Base-by-base conservation (phyloP, 2,113 vertebrate species). In the Numida meleagris region DNA sequence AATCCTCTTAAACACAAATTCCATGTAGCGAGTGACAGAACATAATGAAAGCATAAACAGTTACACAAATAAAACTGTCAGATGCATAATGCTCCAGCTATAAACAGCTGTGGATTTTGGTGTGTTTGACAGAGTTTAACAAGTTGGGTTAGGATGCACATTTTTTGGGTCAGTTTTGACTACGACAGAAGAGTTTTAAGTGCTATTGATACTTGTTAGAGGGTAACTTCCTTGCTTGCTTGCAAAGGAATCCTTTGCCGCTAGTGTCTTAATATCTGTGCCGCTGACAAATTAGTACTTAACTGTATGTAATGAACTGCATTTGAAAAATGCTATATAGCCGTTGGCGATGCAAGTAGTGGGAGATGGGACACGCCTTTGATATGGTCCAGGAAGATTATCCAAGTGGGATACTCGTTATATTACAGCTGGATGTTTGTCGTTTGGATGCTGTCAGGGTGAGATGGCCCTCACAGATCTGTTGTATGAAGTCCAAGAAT, bases 1-100 rank as follows among this genome's bases (percentile, higher is more conserved):
- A 96, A 97, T 97, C 96, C 93, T 97, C 96, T 97, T 98, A 97
- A 96, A 96, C 95, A 95, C 95, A 97, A 97, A 97, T 97, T 97
- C 97, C 82, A 43, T 97, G 96, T 97, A 97, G 92, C 97, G 91
- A 96, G 95, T 96, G 96, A 96, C 94, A 96, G 94, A 95, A 94
- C 92, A 96, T 98, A 97, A 97, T 96, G 96, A 96, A 97, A 97
- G 92, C 78, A 95, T 96, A 96, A 97, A 96, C 91, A 90, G 94
- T 94, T 94, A 95, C 94, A 97, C 95, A 98, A 96, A 96, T 95
- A 97, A 96, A 97, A 90, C 86, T 97, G 97, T 96, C 96, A 97
- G 78, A 96, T 90, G 93, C 67, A 70, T 91, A 96, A 97, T 78
- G 78, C 68, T 83, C 66, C 62, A 73, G 82, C 91, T 94, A 91